A percentile compares a stretch with the other conserved stretches of the same genome.
phyloP scores from a whole-genome alignment of 92 coral and sea anemone genomes.

The Siderastrea radians region DNA sequence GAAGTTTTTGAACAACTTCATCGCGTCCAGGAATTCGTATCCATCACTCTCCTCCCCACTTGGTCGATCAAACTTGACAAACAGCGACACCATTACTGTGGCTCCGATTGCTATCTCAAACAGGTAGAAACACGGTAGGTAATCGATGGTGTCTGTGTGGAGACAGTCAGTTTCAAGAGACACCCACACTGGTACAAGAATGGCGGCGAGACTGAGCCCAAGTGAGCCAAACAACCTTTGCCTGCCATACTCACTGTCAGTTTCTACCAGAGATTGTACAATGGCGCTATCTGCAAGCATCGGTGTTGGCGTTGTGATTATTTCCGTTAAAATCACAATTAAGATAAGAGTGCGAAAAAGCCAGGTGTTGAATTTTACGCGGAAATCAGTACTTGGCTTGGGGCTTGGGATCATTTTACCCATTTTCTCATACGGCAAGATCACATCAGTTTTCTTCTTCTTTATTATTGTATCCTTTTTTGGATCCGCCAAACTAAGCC shows the following conservation, averaged over 20 bases:
- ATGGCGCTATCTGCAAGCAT: conserved; percentile 93
- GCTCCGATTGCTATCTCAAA: conserved; percentile 85
- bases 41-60: conserved; percentile 29
- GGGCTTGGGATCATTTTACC: conserved; percentile 58
- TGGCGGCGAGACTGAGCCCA: conserved; percentile 82
- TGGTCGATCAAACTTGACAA: conserved; percentile 75
- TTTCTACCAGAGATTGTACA: conserved; percentile 79
- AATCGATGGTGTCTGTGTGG: conserved; percentile 85
- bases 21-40: conserved; percentile 61
- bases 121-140: conserved; percentile 83
- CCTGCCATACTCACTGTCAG: conserved; percentile 84
- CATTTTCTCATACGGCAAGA: conserved; percentile 36
- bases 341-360: conserved; percentile 77
- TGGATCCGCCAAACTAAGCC: conserved; percentile 9
- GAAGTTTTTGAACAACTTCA: conserved; percentile 75
- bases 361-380: conserved; percentile 83
- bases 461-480: neutral
- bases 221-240: conserved; percentile 86
- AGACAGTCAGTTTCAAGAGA: conserved; percentile 64
- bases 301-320: conserved; percentile 89
- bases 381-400: conserved; percentile 71
- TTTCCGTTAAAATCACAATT: conserved; percentile 85
- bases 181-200: conserved; percentile 82
- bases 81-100: conserved; percentile 80
- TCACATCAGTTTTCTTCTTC: neutral